These are phyloP conservation scores for Pogonocherus hispidulus DNA, from an alignment of 2,888 invertebrate species.

Conservation along the genomic window DNA sequence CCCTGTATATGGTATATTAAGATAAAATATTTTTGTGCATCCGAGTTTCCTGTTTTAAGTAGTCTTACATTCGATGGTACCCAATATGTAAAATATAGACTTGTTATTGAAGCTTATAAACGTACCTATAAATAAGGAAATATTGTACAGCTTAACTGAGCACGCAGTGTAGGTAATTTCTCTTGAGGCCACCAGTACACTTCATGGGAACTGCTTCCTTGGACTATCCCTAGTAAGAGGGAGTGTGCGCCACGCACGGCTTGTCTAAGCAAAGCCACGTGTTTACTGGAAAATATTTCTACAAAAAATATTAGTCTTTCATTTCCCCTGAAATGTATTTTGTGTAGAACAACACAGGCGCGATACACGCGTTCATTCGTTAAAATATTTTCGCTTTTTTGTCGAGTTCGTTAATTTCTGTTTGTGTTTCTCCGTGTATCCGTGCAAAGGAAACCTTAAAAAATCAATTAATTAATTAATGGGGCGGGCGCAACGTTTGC, in stretches of 20 bases:
- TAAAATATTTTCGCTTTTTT: slow-evolving; percentile 57
- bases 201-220: too few relatives aligned
- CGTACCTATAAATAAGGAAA: too few relatives aligned
- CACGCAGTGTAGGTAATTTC: too few relatives aligned
- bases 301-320: slow-evolving; percentile 69
- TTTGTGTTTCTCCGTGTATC: slow-evolving; percentile 32
- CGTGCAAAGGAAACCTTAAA: slow-evolving; percentile 28
- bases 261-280: slow-evolving; percentile 64
- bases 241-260: slow-evolving; percentile 42
- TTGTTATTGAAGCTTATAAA: too few relatives aligned
- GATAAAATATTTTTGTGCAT: too few relatives aligned
- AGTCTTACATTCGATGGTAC: too few relatives aligned
- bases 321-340: slow-evolving; percentile 67
- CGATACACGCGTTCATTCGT: slow-evolving; percentile 53
- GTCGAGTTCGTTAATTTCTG: slow-evolving; percentile 39
- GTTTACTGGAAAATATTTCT: slow-evolving; percentile 62
- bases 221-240: neutral
- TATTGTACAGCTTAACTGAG: too few relatives aligned
- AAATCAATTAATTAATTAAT: slow-evolving; percentile 39
- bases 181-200: too few relatives aligned
- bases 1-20: too few relatives aligned
- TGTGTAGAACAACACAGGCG: slow-evolving; percentile 67
- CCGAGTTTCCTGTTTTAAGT: too few relatives aligned
- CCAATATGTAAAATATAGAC: too few relatives aligned
- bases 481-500: slow-evolving; percentile 30